Base-by-base conservation (phyloP, 2,888 invertebrate species). In the Dynastes tityus region DNA sequence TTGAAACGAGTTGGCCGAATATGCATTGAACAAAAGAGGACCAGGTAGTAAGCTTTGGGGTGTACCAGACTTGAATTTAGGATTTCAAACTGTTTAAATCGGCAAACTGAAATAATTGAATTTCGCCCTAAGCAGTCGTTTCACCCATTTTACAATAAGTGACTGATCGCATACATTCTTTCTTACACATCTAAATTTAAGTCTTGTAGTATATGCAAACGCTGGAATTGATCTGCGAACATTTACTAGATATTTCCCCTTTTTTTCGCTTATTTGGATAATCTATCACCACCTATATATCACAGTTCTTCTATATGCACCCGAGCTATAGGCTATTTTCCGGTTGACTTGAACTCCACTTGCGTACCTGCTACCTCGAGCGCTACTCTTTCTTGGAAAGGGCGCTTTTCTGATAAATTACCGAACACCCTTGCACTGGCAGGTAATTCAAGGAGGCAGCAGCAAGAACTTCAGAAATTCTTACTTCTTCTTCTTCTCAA, bases 361-460 rank as follows among this genome's bases (percentile, higher is more conserved):
- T 84, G 85, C 84, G 84, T 85, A 84, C 83, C 84, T 83, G 65
- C 76, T 64, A 45, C 22, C 63, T 79, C 87, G 85, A 85, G 53
- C 65, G 85, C 86, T 71, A 22, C 71, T 37, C 68, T 65, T 65
- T 40, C 2, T 65, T n/a, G 45, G 13, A 45, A 37, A 71, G 55
- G 71, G 55, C n/a, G 58, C 32, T 58, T 85, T 82, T 86, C 90
- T 91, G 91, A 92, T 91, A 92, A 91, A 92, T 92, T 91, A 90
- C 90, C 89, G 89, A 90, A 90, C 90, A 91, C 91, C 90, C 89
- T 90, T 90, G 89, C 90, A 89, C 90, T 91, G 91, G 91, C 91
- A 91, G 91, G 91, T 91, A 91, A 91, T 91, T 88, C 87, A 83
- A 29, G 55, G 84, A 83, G 63, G 80, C 76, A 68, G 74, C 49